Percentiles rank a stretch among this genome's conserved stretches.
Conservation (phyloP, 1,140 invertebrate genomes). For the Augochlora pura region DNA sequence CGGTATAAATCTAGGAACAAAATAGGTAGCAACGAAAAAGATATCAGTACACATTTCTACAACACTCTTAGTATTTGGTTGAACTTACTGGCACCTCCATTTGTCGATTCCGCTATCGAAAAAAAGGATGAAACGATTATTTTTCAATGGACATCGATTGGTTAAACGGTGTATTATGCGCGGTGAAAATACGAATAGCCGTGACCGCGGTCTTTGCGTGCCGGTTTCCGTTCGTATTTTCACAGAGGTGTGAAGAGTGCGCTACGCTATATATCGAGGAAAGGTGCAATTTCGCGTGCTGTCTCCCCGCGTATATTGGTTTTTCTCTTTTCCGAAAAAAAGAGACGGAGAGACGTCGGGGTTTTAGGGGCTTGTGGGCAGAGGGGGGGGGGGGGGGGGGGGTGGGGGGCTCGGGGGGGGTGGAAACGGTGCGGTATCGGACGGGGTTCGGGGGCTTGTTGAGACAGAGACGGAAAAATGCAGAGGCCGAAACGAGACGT, state of each 20-base stretch:
- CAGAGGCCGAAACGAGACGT: slow-evolving; percentile 57
- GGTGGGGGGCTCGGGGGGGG: background rate
- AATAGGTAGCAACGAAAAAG: slow-evolving; percentile 21
- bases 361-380: background rate
- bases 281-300: slow-evolving; percentile 65
- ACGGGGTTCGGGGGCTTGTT: background rate
- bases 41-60: slow-evolving; percentile 63
- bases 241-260: slow-evolving; percentile 59
- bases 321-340: slow-evolving; percentile 50
- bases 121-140: slow-evolving; percentile 74
- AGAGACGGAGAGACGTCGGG: slow-evolving; percentile 41
- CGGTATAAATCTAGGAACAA: background rate
- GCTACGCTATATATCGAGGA: slow-evolving; percentile 52
- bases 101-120: slow-evolving; percentile 87
- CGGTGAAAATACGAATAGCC: slow-evolving; percentile 69
- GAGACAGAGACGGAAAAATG: slow-evolving; percentile 53
- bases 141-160: slow-evolving; percentile 56
- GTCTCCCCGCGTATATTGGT: slow-evolving; percentile 46
- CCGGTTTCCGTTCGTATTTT: slow-evolving; percentile 64
- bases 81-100: slow-evolving; percentile 93
- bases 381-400: no score
- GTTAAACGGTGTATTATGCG: slow-evolving; percentile 44
- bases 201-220: slow-evolving; percentile 8
- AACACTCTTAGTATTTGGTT: slow-evolving; percentile 75
- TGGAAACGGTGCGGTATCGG: background rate